Evolutionary conservation across 2,113 vertebrate genomes (phyloP).

Genomic region (Rhadina sibilatrix): DNA sequence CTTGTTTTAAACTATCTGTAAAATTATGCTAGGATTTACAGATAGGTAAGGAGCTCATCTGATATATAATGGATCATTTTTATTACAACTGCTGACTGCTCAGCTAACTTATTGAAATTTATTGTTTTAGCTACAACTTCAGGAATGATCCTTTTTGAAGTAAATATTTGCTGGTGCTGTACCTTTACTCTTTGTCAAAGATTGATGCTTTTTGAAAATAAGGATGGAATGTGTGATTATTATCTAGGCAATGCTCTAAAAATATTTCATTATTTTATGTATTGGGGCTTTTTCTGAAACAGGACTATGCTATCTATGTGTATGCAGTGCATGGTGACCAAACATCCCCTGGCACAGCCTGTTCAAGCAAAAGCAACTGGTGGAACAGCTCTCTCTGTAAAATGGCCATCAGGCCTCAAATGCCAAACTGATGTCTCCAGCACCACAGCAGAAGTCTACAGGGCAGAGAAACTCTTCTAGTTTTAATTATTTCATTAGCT

Average conservation of each 20-base stretch:
- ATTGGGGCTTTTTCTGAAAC: background rate
- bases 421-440: background rate
- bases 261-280: background rate
- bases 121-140: background rate
- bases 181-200: background rate
- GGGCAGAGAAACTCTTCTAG: background rate
- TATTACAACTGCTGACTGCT: background rate
- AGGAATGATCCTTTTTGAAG: background rate
- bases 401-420: background rate
- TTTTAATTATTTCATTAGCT: background rate
- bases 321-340: background rate
- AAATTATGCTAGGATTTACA: background rate
- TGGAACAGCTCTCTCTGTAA: background rate
- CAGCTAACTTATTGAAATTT: background rate
- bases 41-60: background rate
- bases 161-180: background rate
- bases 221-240: background rate
- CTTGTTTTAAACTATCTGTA: background rate
- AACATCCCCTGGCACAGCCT: background rate
- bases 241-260: background rate
- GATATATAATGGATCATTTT: rapidly evolving
- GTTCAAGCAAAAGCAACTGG: background rate
- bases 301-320: background rate
- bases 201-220: background rate
- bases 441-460: background rate